Evolutionary conservation across 1,140 invertebrate species (phyloP).

Genomic region (Halictus rubicundus): DNA sequence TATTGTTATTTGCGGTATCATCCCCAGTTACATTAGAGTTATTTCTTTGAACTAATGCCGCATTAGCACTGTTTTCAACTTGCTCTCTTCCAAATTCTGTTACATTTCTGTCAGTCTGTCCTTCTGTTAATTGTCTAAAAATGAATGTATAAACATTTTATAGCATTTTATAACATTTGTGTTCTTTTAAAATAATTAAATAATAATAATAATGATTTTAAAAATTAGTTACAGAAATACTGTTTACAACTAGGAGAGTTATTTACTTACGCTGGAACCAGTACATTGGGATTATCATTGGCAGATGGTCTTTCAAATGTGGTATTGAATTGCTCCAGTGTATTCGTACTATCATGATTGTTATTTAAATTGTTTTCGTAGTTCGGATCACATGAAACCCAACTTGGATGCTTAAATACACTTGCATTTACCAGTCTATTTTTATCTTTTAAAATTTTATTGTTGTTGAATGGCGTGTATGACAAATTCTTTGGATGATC

Average conservation of each 20-base stretch:
- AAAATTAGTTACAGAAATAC: background rate
- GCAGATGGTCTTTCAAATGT: constrained; percentile 39
- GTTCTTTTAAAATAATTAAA: too few species aligned
- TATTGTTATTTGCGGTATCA: constrained; percentile 5
- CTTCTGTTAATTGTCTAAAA: constrained; percentile 63
- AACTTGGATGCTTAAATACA: constrained; percentile 40
- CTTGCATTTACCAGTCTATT: constrained; percentile 63
- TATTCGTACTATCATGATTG: constrained; percentile 38
- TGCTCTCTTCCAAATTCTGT: constrained; percentile 65
- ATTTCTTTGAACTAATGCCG: constrained; percentile 58
- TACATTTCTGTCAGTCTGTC: constrained; percentile 59
- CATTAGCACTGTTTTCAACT: constrained; percentile 65
- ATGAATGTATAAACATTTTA: background rate
- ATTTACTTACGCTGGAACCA: constrained; percentile 61
- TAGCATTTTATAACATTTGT: too few species aligned
- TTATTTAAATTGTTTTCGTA: constrained; percentile 59
- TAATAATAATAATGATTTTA: too few species aligned
- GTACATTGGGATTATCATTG: constrained; percentile 60
- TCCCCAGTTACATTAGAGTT: constrained; percentile 36
- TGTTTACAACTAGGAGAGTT: background rate
- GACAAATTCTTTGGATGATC: background rate
- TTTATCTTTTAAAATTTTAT: constrained; percentile 59
- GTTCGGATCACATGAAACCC: constrained; percentile 59
- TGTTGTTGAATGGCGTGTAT: constrained; percentile 45
- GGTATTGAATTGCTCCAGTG: constrained; percentile 50